Percentiles rank a stretch among this genome's conserved stretches.
Evolutionary conservation across 2,113 vertebrate species (phyloP).

Genomic region (Seriola aureovittata): DNA sequence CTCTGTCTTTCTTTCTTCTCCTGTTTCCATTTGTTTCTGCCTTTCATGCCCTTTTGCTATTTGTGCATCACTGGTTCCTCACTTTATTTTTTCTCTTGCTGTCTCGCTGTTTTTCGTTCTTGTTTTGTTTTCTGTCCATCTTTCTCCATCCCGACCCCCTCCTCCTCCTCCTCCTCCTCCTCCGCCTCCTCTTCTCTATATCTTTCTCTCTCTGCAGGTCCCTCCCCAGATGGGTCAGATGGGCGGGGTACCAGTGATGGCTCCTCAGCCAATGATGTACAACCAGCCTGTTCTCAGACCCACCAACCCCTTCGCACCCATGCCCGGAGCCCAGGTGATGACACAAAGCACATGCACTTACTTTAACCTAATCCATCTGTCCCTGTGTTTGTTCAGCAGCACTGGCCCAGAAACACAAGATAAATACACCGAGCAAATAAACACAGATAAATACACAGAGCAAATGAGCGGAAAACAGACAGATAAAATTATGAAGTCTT

Average conservation of each 20-base stretch:
- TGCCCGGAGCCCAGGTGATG: constrained; percentile 90
- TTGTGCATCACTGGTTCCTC: neutral
- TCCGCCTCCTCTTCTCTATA: neutral
- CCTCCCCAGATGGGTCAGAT: constrained; percentile 88
- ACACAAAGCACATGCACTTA: neutral
- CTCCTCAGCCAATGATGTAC: constrained; percentile 90
- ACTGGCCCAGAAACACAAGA: too few relatives aligned
- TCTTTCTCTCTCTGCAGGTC: constrained; percentile 78
- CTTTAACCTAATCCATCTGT: too few relatives aligned
- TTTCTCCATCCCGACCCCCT: neutral
- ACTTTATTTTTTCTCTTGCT: neutral
- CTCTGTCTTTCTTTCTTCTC: too few relatives aligned
- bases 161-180: neutral
- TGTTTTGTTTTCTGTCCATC: neutral
- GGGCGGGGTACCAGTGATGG: constrained; percentile 88
- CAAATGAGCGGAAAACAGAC: too few relatives aligned
- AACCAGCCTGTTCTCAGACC: constrained; percentile 89
- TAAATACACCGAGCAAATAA: neutral
- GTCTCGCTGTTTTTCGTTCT: neutral
- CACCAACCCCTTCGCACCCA: constrained; percentile 88
- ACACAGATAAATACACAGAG: neutral
- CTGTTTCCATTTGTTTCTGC: neutral
- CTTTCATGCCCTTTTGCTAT: neutral
- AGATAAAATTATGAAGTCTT: too few relatives aligned
- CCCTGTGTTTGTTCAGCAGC: neutral